Evolutionary conservation across 2,113 vertebrate species (phyloP).

Genomic region (Salvelinus alpinus): DNA sequence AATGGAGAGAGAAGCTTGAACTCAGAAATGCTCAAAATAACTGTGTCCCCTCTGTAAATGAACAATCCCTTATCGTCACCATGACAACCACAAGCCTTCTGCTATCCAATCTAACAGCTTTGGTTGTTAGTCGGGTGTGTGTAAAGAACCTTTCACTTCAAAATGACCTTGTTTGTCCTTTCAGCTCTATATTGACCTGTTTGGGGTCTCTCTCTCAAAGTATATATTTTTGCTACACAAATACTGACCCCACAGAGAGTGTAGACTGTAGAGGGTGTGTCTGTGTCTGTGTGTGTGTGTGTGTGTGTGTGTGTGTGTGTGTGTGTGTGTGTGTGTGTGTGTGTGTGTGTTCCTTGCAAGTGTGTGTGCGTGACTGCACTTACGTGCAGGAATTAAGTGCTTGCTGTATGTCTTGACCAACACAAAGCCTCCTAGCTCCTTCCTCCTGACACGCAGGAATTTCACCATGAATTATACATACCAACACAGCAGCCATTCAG

Average conservation of each 20-base stretch:
- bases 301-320: neutral
- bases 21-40: neutral
- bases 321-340: neutral
- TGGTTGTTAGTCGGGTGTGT: neutral
- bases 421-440: slow-evolving; percentile 46
- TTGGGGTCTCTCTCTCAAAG: neutral
- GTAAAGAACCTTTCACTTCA: neutral
- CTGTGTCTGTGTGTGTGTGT: neutral
- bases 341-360: neutral
- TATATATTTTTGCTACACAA: neutral
- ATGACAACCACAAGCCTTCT: slow-evolving; percentile 6
- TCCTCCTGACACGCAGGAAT: slow-evolving; percentile 67
- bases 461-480: slow-evolving; percentile 78
- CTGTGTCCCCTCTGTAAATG: neutral
- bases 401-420: slow-evolving; percentile 28
- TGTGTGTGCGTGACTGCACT: slow-evolving; percentile 10
- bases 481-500: slow-evolving; percentile 66
- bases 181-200: neutral
- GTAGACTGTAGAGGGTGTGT: neutral
- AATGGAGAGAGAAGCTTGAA: neutral
- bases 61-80: neutral
- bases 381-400: slow-evolving; percentile 22
- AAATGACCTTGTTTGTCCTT: neutral
- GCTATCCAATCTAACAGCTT: neutral
- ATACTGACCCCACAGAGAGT: slow-evolving; percentile 1